Conservation (phyloP, 92 coral and sea anemone species). For the Blastomussa wellsi region DNA sequence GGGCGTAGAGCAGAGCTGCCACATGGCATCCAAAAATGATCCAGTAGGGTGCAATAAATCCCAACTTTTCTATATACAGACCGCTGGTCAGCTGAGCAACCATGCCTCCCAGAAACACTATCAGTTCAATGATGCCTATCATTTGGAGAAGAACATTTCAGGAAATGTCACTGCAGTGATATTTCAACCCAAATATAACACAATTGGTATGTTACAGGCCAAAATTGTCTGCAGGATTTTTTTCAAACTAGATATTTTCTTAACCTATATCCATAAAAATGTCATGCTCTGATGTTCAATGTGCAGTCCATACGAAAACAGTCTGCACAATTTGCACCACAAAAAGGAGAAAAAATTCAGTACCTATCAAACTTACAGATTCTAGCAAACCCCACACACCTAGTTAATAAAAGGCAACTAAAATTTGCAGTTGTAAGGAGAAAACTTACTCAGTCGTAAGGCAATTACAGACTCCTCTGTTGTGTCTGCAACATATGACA, state of each 20-base stretch:
- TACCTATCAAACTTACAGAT: too few relatives aligned
- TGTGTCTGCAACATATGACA: constrained; percentile 76
- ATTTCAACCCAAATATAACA: too few relatives aligned
- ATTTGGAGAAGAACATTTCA: not conserved
- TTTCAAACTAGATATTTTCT: too few relatives aligned
- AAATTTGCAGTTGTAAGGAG: not conserved
- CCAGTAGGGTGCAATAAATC: constrained; percentile 69
- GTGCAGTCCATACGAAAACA: too few relatives aligned
- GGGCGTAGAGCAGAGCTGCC: constrained; percentile 51
- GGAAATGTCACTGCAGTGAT: not conserved
- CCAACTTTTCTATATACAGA: constrained; percentile 61
- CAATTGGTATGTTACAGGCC: too few relatives aligned
- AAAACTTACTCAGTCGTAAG: constrained; percentile 63
- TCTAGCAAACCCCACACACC: too few relatives aligned
- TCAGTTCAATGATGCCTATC: constrained; percentile 66
- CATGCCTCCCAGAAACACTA: constrained; percentile 75
- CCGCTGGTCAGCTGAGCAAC: constrained; percentile 80
- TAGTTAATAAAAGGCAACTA: not conserved
- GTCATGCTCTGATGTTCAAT: too few relatives aligned
- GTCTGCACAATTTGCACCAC: too few relatives aligned
- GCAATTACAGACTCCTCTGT: constrained; percentile 62
- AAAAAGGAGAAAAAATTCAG: too few relatives aligned
- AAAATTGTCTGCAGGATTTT: too few relatives aligned
- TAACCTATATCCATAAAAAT: too few relatives aligned
- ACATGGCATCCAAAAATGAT: constrained; percentile 51